phyloP scores from a whole-genome alignment of 1,140 invertebrate species.

The Papilio aristodemus region DNA sequence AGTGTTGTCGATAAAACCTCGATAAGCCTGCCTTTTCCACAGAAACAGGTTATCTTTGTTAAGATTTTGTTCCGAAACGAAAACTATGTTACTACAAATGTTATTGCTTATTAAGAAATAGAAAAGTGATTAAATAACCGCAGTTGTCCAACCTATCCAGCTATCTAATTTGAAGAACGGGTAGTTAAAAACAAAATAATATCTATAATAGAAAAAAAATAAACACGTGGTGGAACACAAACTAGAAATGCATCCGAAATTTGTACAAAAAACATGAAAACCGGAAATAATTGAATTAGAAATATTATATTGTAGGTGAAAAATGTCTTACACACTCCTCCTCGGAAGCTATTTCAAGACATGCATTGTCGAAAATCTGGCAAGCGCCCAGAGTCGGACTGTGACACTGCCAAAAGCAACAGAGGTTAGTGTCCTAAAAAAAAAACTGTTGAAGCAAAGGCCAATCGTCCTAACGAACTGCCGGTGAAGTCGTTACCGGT shows the following conservation, averaged over 20 bases:
- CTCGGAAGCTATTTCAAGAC: slow-evolving; percentile 64
- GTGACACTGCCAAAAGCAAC: slow-evolving; percentile 73
- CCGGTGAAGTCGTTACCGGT: slow-evolving; percentile 29
- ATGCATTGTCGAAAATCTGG: slow-evolving; percentile 75
- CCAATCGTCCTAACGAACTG: slow-evolving; percentile 52
- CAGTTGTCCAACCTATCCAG: too few species aligned
- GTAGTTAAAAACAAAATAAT: too few species aligned
- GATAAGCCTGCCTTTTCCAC: too few species aligned
- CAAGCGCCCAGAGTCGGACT: slow-evolving; percentile 61
- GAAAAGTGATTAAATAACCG: too few species aligned
- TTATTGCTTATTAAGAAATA: too few species aligned
- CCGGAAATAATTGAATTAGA: slow-evolving; percentile 22
- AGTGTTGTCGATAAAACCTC: too few species aligned
- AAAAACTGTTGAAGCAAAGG: slow-evolving; percentile 58
- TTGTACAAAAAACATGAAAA: not conserved
- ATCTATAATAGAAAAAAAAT: not conserved
- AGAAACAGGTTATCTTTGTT: too few species aligned
- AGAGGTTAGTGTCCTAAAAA: slow-evolving; percentile 76
- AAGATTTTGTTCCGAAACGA: too few species aligned
- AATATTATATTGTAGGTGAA: slow-evolving; percentile 35
- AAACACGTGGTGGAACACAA: not conserved
- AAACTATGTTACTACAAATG: too few species aligned
- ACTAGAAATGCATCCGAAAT: not conserved
- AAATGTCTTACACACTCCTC: slow-evolving; percentile 58
- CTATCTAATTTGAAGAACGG: too few species aligned